phyloP scores from a whole-genome alignment of 2,113 vertebrate species.

The Crotalus tigris region DNA sequence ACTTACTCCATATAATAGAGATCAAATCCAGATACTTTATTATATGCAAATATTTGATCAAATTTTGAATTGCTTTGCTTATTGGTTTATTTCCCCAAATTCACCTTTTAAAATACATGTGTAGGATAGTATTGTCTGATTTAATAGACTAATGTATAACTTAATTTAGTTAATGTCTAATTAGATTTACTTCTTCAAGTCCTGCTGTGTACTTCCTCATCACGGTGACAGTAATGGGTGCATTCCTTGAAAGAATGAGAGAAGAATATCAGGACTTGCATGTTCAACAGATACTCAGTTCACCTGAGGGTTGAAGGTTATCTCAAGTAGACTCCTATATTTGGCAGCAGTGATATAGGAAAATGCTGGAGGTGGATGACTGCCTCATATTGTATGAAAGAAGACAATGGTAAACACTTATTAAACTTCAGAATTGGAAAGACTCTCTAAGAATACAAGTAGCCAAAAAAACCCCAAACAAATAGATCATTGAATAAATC shows the following conservation, averaged over 20 bases:
- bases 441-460: background rate
- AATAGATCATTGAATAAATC: background rate
- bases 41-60: background rate
- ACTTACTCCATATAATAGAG: background rate
- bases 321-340: background rate
- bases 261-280: background rate
- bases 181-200: background rate
- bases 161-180: background rate
- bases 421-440: background rate
- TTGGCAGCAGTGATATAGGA: background rate
- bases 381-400: background rate
- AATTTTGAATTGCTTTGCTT: background rate
- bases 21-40: background rate
- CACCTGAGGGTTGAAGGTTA: background rate
- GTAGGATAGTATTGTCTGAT: background rate
- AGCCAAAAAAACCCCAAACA: background rate
- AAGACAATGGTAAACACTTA: background rate
- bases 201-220: background rate
- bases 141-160: background rate
- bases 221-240: background rate
- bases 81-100: background rate
- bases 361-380: background rate
- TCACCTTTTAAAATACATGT: background rate
- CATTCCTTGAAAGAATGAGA: background rate
- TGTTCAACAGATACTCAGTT: background rate